These are phyloP conservation scores for Sceliomorpha sp. DNA, from an alignment of 2,888 invertebrate genomes.

Conservation along the genomic window DNA sequence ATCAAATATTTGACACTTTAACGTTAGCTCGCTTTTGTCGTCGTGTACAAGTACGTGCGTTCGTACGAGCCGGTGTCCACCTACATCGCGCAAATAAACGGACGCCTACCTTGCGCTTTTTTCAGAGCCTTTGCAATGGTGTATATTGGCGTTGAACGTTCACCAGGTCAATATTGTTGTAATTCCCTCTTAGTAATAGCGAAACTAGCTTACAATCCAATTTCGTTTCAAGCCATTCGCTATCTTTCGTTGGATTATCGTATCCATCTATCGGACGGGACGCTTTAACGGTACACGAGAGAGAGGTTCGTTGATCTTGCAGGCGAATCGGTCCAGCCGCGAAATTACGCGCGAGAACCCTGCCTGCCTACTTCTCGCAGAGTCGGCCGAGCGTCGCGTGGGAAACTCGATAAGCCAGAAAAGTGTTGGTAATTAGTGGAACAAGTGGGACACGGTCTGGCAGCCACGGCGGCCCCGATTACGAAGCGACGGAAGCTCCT, in stretches of 20 bases:
- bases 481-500: too few relatives aligned
- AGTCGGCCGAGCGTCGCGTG: slow-evolving; percentile 30
- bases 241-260: too few relatives aligned
- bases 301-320: too few relatives aligned
- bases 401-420: slow-evolving; percentile 63
- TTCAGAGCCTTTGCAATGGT: slow-evolving; percentile 10
- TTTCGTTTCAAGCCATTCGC: too few relatives aligned
- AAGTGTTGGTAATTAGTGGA: slow-evolving; percentile 64
- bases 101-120: slow-evolving; percentile 34
- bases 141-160: slow-evolving; percentile 43
- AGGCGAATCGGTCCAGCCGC: too few relatives aligned
- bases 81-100: slow-evolving; percentile 9
- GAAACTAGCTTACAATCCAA: slow-evolving; percentile 16
- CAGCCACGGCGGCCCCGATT: slow-evolving; percentile 47
- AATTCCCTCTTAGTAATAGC: slow-evolving; percentile 25
- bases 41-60: background rate
- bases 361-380: too few relatives aligned
- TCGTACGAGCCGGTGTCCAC: background rate
- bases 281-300: too few relatives aligned
- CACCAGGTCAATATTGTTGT: slow-evolving; percentile 32
- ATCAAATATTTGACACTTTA: slow-evolving; percentile 46
- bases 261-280: too few relatives aligned
- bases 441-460: slow-evolving; percentile 55
- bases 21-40: slow-evolving; percentile 22
- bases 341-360: too few relatives aligned